Evolutionary conservation across 2,888 invertebrate species (phyloP), one percentile per base, ranked within the genome.

Genomic region (Noctua janthina): DNA sequence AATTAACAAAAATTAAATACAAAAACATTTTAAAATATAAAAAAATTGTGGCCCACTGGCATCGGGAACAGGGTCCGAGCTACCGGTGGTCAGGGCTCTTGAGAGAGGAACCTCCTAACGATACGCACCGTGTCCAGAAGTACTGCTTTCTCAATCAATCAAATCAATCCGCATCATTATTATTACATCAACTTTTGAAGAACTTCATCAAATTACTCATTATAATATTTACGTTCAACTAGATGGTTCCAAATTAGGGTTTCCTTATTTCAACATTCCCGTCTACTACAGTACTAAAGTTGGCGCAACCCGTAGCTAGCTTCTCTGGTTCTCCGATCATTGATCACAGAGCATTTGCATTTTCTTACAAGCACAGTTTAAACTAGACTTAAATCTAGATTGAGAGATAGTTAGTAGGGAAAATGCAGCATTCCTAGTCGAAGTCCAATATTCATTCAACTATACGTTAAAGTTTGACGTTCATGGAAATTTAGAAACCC

Each of bases 311-410:
- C 3, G 56, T 67, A 54, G 23, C 78, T 15, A 49, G 54, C 64
- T 71, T 56, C 74, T 64, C 62, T 59, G 51, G 72, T 82, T 46
- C 74, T 51, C 43, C 59, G 82, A 82, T 74, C 78, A 84, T 84
- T 80, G 88, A 86, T 89, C 77, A 83, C 73, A 59, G 46, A 2
- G 3, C 46, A 89, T 88, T 88, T 87, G 78, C 89, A 89, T 88
- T 82, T 87, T 83, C 74, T 82, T 82, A 82, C 85, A 82, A 83
- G 79, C 70, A 62, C 79, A 76, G 73, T 80, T 77, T 78, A 68
- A 78, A 76, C 84, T 51, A 77, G 71, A 70, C 76, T 74, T 49
- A 56, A 74, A 81, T 71, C 67, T 64, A 83, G 89, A 87, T 82
- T 71, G 56, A 74, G 73, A 83, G 87, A 87, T 85, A 87, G 76